Base-by-base conservation (phyloP, 2,888 invertebrate genomes). In the Myopa testacea region DNA sequence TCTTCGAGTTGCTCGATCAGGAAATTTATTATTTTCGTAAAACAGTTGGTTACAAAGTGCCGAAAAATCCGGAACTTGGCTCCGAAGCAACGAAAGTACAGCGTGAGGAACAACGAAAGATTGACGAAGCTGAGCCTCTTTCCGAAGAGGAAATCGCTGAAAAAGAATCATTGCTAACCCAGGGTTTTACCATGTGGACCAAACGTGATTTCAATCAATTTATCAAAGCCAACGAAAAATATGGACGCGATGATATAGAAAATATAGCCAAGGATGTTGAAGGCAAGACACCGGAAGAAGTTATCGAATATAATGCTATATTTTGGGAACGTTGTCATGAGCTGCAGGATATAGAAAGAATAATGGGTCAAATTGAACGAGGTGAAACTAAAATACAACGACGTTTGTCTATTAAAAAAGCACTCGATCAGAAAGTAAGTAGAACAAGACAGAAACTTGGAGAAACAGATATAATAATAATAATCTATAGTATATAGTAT, bases 271-370 rank as follows among this genome's bases (percentile, higher is more conserved):
- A 96, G 88, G 98, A 99, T 87, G 98, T 99, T 0, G 98, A 98
- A 90, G 96, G 96, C 12, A 99, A 99, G 90, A 95, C 95, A 0
- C 96, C 98, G 0, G 98, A 98, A 86, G 98, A 98, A 90, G 94
- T 99, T 0, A 96, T 98, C 92, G 97, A 98, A 87, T 99, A 99
- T 89, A 97, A 98, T 34, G 95, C 96, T 3, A 96, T 98, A 7
- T 99, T 99, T 90, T 99, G 99, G 99, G 98, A 98, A 86, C 92
- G 99, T 60, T 98, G 98, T 87, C 97, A 98, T 86, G 99, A 99
- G 87, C 91, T 99, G 69, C 97, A 96, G 86, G 99, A 99, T 85
- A 96, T 98, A 81, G 99, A 99, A 86, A 93, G 97, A 80, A 98
- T 99, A 75, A 96, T 99, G 96, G 96, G 97, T 0, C 98, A 99